Evolutionary conservation across 2,113 vertebrate species (phyloP).

Genomic region (Percina caprodes): DNA sequence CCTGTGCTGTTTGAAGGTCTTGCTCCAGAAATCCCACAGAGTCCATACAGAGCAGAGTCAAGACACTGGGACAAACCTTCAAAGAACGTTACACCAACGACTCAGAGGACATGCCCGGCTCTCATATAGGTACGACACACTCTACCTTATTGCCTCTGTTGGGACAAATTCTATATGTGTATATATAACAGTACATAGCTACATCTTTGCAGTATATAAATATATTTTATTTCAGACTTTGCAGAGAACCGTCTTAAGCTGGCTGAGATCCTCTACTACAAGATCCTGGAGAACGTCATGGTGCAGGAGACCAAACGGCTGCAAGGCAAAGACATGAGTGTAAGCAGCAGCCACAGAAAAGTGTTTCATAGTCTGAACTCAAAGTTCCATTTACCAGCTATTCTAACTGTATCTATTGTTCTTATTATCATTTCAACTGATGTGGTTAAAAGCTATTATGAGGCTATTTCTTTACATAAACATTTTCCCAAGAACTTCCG

Average conservation of each 20-base stretch:
- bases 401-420: no score
- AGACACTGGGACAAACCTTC: conserved; percentile 90
- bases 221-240: conserved; percentile 86
- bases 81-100: conserved; percentile 91
- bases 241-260: conserved; percentile 94
- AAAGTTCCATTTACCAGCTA: no score
- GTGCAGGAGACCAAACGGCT: conserved; percentile 91
- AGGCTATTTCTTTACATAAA: not conserved
- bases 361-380: not conserved
- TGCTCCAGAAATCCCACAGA: conserved; percentile 90
- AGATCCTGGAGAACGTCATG: conserved; percentile 95
- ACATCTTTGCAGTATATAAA: not conserved
- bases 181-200: no score
- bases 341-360: conserved; percentile 78
- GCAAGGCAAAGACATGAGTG: conserved; percentile 95
- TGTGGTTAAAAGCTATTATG: not conserved
- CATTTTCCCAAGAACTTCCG: not conserved
- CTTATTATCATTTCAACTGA: not conserved
- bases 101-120: conserved; percentile 89
- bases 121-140: conserved; percentile 89
- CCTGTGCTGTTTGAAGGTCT: conserved; percentile 78
- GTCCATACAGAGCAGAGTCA: conserved; percentile 86
- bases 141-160: no score
- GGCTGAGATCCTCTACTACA: conserved; percentile 97
- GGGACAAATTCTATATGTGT: no score